Percentiles rank a stretch among this genome's conserved stretches.
Evolutionary conservation across 2,113 vertebrate species (phyloP).

Genomic region (Phaetusa simplex): DNA sequence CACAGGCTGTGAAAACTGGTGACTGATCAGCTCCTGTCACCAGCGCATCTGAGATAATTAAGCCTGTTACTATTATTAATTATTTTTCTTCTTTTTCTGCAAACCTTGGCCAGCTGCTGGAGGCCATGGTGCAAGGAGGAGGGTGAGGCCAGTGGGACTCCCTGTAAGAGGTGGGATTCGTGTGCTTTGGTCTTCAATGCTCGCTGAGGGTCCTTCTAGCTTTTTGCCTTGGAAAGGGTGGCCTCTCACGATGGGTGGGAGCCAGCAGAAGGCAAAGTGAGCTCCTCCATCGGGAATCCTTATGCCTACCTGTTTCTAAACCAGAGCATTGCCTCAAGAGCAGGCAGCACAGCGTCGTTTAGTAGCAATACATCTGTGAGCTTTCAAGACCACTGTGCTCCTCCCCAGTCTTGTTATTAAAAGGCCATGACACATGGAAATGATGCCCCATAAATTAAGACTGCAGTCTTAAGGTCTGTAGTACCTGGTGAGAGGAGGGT

Average conservation of each 20-base stretch:
- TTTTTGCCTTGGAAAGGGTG: not conserved
- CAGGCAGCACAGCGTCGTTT: not conserved
- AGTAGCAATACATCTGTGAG: not conserved
- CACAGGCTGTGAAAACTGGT: conserved; percentile 46
- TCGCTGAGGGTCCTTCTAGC: not conserved
- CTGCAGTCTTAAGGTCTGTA: not conserved
- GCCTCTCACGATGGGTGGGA: not conserved
- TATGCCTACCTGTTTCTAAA: not conserved
- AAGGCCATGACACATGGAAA: not conserved
- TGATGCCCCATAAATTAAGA: not conserved
- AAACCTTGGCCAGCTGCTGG: not conserved
- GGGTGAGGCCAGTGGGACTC: not conserved
- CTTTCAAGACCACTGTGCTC: not conserved
- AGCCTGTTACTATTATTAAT: not conserved
- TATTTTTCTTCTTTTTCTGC: not conserved
- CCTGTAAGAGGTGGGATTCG: not conserved
- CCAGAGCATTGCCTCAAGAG: accelerated
- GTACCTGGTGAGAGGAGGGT: not conserved
- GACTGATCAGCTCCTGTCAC: conserved; percentile 42
- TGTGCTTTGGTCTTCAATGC: not conserved
- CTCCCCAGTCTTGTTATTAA: not conserved
- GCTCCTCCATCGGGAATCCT: not conserved
- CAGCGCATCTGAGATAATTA: not conserved
- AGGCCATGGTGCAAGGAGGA: not conserved
- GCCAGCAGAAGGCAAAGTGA: not conserved